Evolutionary conservation across 2,888 invertebrate genomes (phyloP), one percentile per base, ranked within the genome.

Genomic region (Ellobium chinense): DNA sequence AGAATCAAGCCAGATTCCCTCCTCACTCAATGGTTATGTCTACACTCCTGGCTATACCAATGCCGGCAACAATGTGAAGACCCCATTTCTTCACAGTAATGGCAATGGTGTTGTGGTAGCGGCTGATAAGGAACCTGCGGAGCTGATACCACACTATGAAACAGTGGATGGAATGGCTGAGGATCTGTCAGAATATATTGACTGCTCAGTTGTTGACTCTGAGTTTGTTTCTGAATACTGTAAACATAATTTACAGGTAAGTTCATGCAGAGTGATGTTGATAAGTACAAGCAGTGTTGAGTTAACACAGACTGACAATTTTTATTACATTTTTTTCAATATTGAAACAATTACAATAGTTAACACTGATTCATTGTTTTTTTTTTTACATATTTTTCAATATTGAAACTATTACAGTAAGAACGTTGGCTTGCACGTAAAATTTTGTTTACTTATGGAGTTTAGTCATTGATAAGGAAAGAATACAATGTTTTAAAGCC

Each of bases 201-300:
- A 92, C 69, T 90, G 90, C 65, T 92, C 92, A 0, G 87, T 91
- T 3, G 87, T 91, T 3, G 91, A 92, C 80, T 90, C 91, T 54
- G 91, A 91, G 79, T 89, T 87, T 78, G 89, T 91, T 5, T 86
- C 89, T 2, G 90, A 91, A 70, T 90, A 91, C 74, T 90, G 89
- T 72, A 87, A 88, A 58, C 85, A 89, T 39, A 85, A 88, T 24
- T 73, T 87, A 63, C 79, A 80, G 60, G 85, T 85, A n/a, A 74
- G 27, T 46, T n/a, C n/a, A n/a, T n/a, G n/a, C n/a, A n/a, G n/a
- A n/a, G n/a, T n/a, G n/a, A n/a, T n/a, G n/a, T n/a, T n/a, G n/a
- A n/a, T n/a, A n/a, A n/a, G n/a, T n/a, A n/a, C n/a, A n/a, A n/a
- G n/a, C n/a, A n/a, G n/a, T n/a, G n/a, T n/a, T n/a, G n/a, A n/a